phyloP scores from a whole-genome alignment of 2,113 vertebrate genomes.

The Ancistrus triradiatus region DNA sequence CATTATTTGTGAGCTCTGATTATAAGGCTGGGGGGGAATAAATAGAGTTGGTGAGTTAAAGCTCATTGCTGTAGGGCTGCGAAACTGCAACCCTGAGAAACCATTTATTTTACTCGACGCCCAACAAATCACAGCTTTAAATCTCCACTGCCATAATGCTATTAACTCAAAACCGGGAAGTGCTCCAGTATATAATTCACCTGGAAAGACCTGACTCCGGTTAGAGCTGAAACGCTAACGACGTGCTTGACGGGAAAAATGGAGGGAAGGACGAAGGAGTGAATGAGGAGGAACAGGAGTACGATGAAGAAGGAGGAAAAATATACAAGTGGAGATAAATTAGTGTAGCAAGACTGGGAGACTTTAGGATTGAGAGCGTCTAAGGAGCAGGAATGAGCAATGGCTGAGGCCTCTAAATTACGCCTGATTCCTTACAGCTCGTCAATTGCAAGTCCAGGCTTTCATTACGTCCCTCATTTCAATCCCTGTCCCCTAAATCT shows the following conservation, averaged over 20 bases:
- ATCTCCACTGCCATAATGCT: conserved; percentile 23
- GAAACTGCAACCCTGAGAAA: not conserved
- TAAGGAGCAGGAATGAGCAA: not conserved
- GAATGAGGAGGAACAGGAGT: conserved; percentile 14
- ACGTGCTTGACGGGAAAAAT: not conserved
- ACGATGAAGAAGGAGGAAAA: too few species aligned
- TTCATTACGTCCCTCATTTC: conserved; percentile 46
- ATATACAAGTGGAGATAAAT: not conserved
- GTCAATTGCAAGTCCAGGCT: conserved; percentile 62
- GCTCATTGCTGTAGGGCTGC: not conserved
- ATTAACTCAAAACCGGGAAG: conserved; percentile 27
- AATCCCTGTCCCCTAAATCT: conserved; percentile 42
- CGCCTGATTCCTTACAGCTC: conserved; percentile 65
- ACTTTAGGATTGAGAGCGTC: not conserved
- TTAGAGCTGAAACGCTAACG: not conserved
- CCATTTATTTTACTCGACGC: not conserved
- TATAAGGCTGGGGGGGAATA: conserved; percentile 43
- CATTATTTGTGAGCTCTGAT: conserved; percentile 62
- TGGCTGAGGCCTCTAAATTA: conserved; percentile 66
- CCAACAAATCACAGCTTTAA: conserved; percentile 11
- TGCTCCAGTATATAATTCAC: conserved; percentile 26
- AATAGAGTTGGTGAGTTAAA: conserved; percentile 1
- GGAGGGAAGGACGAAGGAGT: conserved; percentile 9
- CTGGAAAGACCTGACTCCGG: not conserved
- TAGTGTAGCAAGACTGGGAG: not conserved